Base-by-base conservation (phyloP, 2,797 vertebrate genomes). In the Sphaeramia orbicularis region DNA sequence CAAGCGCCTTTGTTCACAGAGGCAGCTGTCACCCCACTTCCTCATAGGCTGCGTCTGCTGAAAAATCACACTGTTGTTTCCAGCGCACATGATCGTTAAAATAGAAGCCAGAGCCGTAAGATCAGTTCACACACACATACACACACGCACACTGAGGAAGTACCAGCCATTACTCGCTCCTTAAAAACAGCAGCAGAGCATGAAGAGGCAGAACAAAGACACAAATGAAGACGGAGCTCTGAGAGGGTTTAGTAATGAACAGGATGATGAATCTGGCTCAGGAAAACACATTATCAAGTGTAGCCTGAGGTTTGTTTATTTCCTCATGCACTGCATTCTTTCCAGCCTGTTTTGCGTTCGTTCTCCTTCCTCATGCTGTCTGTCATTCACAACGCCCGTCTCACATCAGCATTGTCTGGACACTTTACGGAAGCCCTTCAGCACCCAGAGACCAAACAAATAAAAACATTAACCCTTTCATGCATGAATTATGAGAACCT, bases 331-430 rank as follows among this genome's bases (percentile, higher is more conserved):
- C 43, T 64, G 41, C 53, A 71, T 83, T 86, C 61, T 82, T 75
- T 81, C 47, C 80, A 69, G 60, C 15, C 56, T 75, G 62, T 76
- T 73, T 40, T 43, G 15, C 5, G 2, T 24, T 24, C 61, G 69
- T 38, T 67, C 12, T 24, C 13, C 36, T 71, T 65, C 60, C 69
- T 76, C 69, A 80, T 69, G 76, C 80, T 67, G 78, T 83, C 70
- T 60, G 86, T 72, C 89, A 91, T 38, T 74, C 38, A 44, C 43
- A 1, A 55, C 35, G 21, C 70, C 80, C 51, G 71, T 83, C 75
- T 86, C 37, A 84, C 43, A 75, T 50, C 43, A 75, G 71, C 45
- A 36, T 54, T 64, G 58, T 71, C 56, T 79, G 65, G 47, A 18
- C 0, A 19, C 21, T 0, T 7, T 81, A 71, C 40, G 74, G 81